phyloP scores from a whole-genome alignment of 2,888 invertebrate species.

The Callinectes sapidus region DNA sequence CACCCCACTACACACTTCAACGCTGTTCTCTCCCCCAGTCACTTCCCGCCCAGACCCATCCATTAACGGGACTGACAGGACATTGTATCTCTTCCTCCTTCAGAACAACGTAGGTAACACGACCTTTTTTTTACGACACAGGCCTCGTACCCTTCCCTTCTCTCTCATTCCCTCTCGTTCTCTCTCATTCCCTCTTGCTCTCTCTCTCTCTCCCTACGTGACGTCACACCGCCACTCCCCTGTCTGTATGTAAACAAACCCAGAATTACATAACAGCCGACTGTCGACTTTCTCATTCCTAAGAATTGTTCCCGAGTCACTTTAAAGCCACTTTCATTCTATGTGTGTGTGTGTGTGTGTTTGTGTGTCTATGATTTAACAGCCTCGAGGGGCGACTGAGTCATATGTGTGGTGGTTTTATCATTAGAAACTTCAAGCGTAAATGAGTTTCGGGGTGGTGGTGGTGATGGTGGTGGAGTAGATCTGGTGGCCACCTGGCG shows the following conservation, averaged over 20 bases:
- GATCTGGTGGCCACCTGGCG: neutral
- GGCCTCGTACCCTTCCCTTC: neutral
- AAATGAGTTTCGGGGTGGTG: neutral
- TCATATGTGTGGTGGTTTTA: neutral
- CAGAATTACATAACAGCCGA: neutral
- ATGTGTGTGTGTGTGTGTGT: neutral
- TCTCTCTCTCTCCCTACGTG: neutral
- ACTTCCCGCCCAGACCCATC: neutral
- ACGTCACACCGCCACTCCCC: neutral
- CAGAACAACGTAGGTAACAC: neutral
- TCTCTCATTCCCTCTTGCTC: neutral
- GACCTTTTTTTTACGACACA: neutral
- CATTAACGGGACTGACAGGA: slow-evolving; percentile 7
- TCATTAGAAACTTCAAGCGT: neutral
- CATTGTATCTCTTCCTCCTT: slow-evolving; percentile 12
- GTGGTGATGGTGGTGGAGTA: neutral
- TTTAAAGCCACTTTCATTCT: neutral
- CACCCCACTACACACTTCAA: neutral
- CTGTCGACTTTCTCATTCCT: neutral
- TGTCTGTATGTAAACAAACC: neutral
- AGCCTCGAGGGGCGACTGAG: neutral
- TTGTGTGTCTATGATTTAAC: neutral
- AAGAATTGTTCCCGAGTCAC: neutral
- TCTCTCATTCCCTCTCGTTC: neutral
- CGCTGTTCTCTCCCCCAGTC: neutral